Evolutionary conservation across 1,140 invertebrate genomes (phyloP).

Genomic region (Adoxophyes honmai): DNA sequence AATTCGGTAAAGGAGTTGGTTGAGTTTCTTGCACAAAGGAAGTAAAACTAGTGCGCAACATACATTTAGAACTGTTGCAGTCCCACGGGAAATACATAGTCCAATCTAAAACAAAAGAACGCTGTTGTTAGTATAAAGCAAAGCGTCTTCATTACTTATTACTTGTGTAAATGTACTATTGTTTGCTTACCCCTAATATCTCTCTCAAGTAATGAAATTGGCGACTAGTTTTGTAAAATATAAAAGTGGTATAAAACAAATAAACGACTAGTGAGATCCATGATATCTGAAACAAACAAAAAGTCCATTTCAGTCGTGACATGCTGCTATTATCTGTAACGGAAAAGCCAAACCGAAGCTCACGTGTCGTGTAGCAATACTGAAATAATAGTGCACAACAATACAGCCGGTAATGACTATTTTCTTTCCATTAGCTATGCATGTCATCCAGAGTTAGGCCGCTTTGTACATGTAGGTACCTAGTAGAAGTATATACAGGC

Average conservation of each 20-base stretch:
- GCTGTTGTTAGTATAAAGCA: constrained; percentile 14
- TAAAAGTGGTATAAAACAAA: constrained; percentile 63
- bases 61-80: constrained; percentile 60
- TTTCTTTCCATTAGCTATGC: constrained; percentile 12
- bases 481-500: not conserved
- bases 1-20: constrained; percentile 51
- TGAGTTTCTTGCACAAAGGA: constrained; percentile 66
- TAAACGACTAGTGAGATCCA: constrained; percentile 71
- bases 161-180: not conserved
- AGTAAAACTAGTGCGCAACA: constrained; percentile 58
- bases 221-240: constrained; percentile 52
- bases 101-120: constrained; percentile 51
- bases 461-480: not conserved
- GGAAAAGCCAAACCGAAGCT: not conserved
- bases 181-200: constrained; percentile 59
- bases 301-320: constrained; percentile 10
- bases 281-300: constrained; percentile 65
- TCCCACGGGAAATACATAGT: constrained; percentile 60
- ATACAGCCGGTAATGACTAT: constrained; percentile 4
- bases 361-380: constrained; percentile 7
- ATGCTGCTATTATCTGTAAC: constrained; percentile 1
- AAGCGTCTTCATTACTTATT: not conserved
- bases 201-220: constrained; percentile 60
- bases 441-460: not conserved
- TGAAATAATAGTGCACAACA: not conserved